Evolutionary conservation across 1,140 invertebrate species (phyloP), one percentile per base, ranked within the genome.

Genomic region (Micrasema minimum): DNA sequence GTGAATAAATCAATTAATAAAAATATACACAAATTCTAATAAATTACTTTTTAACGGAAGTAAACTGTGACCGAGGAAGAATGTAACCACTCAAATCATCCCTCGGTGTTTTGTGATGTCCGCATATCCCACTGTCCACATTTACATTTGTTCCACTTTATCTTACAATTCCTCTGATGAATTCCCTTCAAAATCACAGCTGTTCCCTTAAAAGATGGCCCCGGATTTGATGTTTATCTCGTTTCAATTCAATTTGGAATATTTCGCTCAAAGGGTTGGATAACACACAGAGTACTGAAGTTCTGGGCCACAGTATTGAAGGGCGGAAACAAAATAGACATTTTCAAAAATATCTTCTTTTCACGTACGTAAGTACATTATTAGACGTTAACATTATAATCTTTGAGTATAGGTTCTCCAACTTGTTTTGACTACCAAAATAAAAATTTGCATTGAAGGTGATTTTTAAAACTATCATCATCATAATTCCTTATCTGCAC

Each of bases 141-240:
- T 59, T 59, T 59, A 59, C 55, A 59, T 59, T 59, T 59, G 55
- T 59, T 59, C 55, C 55, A 20, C 37, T 59, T 59, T 41, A 59
- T 59, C 35, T 41, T 59, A 14, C 55, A 41, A 22, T 38, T 41
- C 11, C 55, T 59, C 55, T 59, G 55, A 59, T 41, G 55, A 59
- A 41, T 59, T 41, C 55, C 37, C 37, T 38, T 35, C 35, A 59
- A 20, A 59, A 59, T 59, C 55, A 59, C 55, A 59, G 55, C 55
- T 59, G 55, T 59, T 59, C 37, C 55, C 55, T 41, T 14, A 38
- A 59, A 59, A 59, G 55, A 59, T 59, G 37, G 55, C 55, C 55
- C 55, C 22, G 37, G 55, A 59, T 59, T 59, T 59, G 55, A 59
- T 59, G 55, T 59, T 59, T 59, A 59, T 59, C 55, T 59, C 55